A percentile compares a stretch with the other conserved stretches of the same genome.
Conservation (phyloP, 2,888 invertebrate genomes). For the Marronus borbonicus region DNA sequence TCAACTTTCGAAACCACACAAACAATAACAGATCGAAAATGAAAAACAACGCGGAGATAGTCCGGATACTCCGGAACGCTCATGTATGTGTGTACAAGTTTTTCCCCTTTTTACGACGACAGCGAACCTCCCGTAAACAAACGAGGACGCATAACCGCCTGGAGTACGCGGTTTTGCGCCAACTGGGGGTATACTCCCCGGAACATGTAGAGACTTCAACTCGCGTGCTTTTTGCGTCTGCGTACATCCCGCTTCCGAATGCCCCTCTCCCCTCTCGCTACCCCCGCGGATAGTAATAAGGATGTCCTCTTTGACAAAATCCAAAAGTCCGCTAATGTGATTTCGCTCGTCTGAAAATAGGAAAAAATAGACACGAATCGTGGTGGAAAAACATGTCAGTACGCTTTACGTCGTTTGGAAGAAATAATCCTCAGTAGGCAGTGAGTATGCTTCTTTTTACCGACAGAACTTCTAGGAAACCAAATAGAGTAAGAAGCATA, state of each 20-base stretch:
- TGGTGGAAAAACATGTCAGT: neutral
- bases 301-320: constrained; percentile 29
- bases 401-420: constrained; percentile 1
- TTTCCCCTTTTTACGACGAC: neutral
- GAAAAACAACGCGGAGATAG: constrained; percentile 4
- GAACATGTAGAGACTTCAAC: constrained; percentile 40
- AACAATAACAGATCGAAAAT: constrained; percentile 14
- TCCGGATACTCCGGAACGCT: constrained; percentile 2
- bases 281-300: neutral
- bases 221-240: constrained; percentile 38
- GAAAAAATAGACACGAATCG: constrained; percentile 9
- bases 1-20: constrained; percentile 18
- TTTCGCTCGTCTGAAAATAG: constrained; percentile 9
- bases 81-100: constrained; percentile 20
- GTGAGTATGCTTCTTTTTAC: neutral
- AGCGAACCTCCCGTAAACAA: constrained; percentile 23
- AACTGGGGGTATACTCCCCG: constrained; percentile 56
- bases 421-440: constrained; percentile 15
- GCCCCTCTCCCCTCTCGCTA: no score
- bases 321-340: constrained; percentile 39
- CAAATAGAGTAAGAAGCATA: neutral
- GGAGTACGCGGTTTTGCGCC: constrained; percentile 53
- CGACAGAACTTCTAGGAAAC: neutral
- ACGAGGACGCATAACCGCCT: constrained; percentile 48
- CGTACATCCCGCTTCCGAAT: neutral